Base-by-base conservation (phyloP, 2,113 vertebrate genomes). In the Rhadina sibilatrix region DNA sequence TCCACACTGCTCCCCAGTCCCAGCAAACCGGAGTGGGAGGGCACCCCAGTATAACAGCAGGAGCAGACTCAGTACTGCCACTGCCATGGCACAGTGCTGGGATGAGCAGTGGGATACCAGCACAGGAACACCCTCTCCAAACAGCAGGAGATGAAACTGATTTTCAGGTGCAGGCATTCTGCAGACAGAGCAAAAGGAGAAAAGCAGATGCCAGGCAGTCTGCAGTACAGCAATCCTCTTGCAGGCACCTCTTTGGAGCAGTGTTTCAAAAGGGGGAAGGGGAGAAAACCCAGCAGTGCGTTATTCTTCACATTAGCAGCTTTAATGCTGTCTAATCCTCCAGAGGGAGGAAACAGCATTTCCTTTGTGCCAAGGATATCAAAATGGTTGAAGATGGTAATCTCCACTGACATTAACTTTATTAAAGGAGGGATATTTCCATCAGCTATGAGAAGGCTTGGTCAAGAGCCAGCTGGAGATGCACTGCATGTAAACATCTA, bases 301-400 rank as follows among this genome's bases (percentile, higher is more conserved):
- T 63, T 86, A 65, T 79, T 93, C 90, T 75, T 76, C 78, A 84
- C 66, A 93, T 40, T 40, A 89, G 61, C 61, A 77, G 66, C 66
- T 77, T 85, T 87, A 95, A 94, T 27, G 59, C 89, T 56, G 54
- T 22, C 46, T 82, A 90, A 94, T 90, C 93, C 86, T 95, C 78
- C 42, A 71, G 56, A 91, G 71, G 61, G 61, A 88, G 68, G 81
- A 89, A 83, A 46, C 24, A 72, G 71, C 56, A 79, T 72, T 89
- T 94, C 84, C 82, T 90, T 92, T 89, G 74, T 87, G 94, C 70
- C 66, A 88, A 76, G 72, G 82, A 46, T 64, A 90, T 92, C 60
- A 56, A 70, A 90, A 89, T 56, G 35, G 71, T 88, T 68, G 71
- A 83, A 93, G 69, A 72, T 65, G 52, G 57, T 75, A 94, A 63